Base-by-base conservation (phyloP, 2,888 invertebrate species). In the Gnatocerus cornutus region DNA sequence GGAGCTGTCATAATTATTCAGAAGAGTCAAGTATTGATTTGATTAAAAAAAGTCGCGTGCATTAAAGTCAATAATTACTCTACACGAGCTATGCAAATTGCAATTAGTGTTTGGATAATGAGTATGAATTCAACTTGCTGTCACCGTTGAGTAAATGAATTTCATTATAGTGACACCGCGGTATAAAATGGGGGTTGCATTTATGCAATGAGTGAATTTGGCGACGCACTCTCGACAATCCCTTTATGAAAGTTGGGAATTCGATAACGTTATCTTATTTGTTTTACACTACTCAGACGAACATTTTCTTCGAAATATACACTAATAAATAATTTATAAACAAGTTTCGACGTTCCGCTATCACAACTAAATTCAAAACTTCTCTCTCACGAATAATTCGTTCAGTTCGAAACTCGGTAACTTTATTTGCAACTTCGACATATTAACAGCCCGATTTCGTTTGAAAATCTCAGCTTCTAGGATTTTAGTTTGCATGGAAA, bases 301-400 rank as follows among this genome's bases (percentile, higher is more conserved):
- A 48, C 50, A 39, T 62, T 62, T 62, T 52, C 9, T 14, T 5
- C 14, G 7, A 48, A 50, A 50, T 50, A 33, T 62, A 62, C 48
- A 50, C 61, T 48, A 50, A 62, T 62, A 62, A 62, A 62, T 62
- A 62, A 62, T 62, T 50, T 62, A 62, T 62, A 62, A 62, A 62
- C 62, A 62, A 62, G 62, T 59, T 62, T 62, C 62, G 1, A n/a
- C 52, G 39, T 62, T 37, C 41, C 62, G 59, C 59, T 59, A 59
- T 59, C 59, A 46, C 30, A 59, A 59, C 29, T 33, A 62, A 52
- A 52, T 62, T 50, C 50, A 59, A 59, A 62, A 62, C 62, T 62
- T 62, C 14, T 52, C 62, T 62, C 52, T 62, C 52, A 41, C 39
- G 62, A 62, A 62, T 62, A 62, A 62, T 62, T 62, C 52, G 48